These are phyloP conservation scores for Gymnocypris eckloni DNA, from an alignment of 2,797 vertebrate species.

Conservation along the genomic window DNA sequence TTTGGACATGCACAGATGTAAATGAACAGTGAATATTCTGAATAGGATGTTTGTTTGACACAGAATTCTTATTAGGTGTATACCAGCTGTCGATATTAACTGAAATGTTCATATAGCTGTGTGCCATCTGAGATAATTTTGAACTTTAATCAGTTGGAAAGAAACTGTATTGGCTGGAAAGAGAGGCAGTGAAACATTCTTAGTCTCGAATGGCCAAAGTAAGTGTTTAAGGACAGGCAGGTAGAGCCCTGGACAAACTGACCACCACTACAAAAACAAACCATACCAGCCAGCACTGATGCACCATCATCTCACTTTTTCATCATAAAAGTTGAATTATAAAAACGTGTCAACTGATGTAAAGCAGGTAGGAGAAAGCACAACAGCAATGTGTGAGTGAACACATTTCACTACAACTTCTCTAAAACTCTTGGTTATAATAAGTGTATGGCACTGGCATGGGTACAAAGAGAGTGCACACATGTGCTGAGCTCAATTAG, in stretches of 20 bases:
- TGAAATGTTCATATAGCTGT: neutral
- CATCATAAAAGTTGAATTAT: constrained; percentile 53
- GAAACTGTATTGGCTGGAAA: constrained; percentile 28
- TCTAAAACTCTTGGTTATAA: constrained; percentile 40
- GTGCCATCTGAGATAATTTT: neutral
- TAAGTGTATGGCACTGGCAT: constrained; percentile 71
- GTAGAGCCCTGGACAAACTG: constrained; percentile 55
- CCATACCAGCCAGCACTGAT: constrained; percentile 19
- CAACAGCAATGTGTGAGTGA: neutral
- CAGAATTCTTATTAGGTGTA: neutral
- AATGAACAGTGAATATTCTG: neutral
- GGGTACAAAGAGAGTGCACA: constrained; percentile 69
- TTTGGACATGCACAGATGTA: neutral
- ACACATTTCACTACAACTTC: neutral
- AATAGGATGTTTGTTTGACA: neutral
- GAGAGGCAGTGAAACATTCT: neutral
- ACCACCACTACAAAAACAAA: constrained; percentile 62
- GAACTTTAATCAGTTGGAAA: neutral
- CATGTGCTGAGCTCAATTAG: constrained; percentile 70
- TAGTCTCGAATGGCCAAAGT: neutral
- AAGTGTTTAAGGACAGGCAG: constrained; percentile 50
- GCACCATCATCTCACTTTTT: constrained; percentile 50
- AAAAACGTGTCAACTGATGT: constrained; percentile 43
- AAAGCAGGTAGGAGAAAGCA: neutral
- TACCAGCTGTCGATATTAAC: neutral